Conservation (phyloP, 2,888 invertebrate genomes). For the Trichogramma evanescens region DNA sequence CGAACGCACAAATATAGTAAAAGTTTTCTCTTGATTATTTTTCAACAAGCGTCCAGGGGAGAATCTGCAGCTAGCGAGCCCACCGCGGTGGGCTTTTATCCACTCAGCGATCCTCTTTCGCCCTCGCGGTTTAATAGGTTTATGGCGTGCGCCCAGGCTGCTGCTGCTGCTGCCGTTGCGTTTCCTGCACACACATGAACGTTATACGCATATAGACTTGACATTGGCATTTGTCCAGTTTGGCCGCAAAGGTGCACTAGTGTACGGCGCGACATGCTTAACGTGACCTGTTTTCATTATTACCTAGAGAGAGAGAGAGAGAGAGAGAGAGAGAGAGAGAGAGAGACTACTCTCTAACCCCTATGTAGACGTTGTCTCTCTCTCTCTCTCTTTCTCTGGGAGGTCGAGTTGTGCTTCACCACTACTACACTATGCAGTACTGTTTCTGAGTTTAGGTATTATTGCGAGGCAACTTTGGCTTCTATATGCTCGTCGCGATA, state of each 20-base stretch:
- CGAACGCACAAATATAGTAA: neutral
- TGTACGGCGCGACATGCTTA: slow-evolving; percentile 5
- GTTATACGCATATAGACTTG: slow-evolving; percentile 20
- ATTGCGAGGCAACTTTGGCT: no score
- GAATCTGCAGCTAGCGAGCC: no score
- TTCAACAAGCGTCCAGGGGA: neutral
- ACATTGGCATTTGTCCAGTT: slow-evolving; percentile 32
- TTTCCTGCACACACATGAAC: neutral
- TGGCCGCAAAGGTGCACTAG: slow-evolving; percentile 22
- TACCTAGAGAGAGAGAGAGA: neutral
- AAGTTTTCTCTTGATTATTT: slow-evolving; percentile 16
- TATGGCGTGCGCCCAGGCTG: no score
- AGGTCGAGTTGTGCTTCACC: neutral
- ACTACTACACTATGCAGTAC: neutral
- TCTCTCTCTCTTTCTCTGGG: neutral
- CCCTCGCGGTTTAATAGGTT: no score
- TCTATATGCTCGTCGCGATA: no score
- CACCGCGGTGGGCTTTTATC: no score
- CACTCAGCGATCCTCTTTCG: no score
- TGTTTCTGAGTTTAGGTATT: no score
- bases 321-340: neutral
- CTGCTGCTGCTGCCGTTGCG: no score
- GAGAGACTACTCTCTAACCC: neutral
- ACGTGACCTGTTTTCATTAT: slow-evolving; percentile 33
- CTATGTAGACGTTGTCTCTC: neutral